Conservation (phyloP, 2,113 vertebrate genomes). For the Lamprologus callipterus region DNA sequence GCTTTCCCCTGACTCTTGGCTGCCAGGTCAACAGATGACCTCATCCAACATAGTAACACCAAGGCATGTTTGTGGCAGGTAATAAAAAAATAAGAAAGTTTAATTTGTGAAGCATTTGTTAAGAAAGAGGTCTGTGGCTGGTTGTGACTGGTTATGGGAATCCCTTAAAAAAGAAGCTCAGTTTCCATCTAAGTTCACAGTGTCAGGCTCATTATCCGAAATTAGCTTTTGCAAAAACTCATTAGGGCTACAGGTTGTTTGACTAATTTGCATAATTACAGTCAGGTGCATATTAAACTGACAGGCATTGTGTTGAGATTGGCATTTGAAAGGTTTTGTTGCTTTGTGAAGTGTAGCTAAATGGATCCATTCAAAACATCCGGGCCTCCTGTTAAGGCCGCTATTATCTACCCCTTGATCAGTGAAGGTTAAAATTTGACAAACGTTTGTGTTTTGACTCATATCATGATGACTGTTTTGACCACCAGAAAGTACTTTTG, state of each 20-base stretch:
- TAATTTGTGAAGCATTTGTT: neutral
- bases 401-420: neutral
- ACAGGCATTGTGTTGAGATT: conserved; percentile 9
- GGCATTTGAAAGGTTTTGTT: conserved; percentile 5
- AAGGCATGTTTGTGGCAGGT: conserved; percentile 67
- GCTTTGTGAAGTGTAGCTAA: neutral
- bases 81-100: neutral
- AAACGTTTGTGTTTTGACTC: neutral
- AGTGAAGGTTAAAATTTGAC: neutral
- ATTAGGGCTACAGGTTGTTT: conserved; percentile 22
- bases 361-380: neutral
- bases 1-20: conserved; percentile 32
- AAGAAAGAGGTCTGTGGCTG: neutral
- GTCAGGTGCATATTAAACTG: conserved; percentile 25
- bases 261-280: conserved; percentile 43
- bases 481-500: neutral
- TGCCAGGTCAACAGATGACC: conserved; percentile 59
- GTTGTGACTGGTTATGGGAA: neutral
- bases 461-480: neutral
- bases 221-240: conserved; percentile 13
- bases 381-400: neutral
- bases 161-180: neutral
- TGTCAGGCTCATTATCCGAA: conserved; percentile 20
- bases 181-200: neutral
- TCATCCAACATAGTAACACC: conserved; percentile 39